These are phyloP conservation scores for Eretmocerus hayati DNA, from an alignment of 2,888 invertebrate species.

Conservation along the genomic window DNA sequence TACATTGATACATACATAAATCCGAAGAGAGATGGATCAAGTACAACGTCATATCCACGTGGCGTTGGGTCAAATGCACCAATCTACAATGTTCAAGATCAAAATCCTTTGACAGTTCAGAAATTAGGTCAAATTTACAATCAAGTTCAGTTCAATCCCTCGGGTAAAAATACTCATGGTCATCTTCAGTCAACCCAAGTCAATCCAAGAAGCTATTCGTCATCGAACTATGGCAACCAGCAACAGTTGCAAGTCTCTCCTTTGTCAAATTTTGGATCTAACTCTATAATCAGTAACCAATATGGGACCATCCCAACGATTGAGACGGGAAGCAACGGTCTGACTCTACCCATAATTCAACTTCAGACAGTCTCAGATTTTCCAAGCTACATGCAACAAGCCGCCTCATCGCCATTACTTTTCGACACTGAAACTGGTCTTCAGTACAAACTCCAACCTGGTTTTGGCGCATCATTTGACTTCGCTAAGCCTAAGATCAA, in stretches of 20 bases:
- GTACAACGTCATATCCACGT: too few species aligned
- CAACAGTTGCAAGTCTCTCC: constrained; percentile 5
- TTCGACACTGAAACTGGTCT: constrained; percentile 22
- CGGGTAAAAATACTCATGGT: too few species aligned
- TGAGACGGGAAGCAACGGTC: constrained; percentile 23
- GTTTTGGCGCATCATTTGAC: constrained; percentile 23
- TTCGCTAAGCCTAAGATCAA: constrained; percentile 13
- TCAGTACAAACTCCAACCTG: constrained; percentile 26
- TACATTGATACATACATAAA: too few species aligned
- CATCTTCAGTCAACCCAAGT: too few species aligned
- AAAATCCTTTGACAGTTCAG: too few species aligned
- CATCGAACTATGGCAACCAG: background rate
- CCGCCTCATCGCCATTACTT: constrained; percentile 30
- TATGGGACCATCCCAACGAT: constrained; percentile 10
- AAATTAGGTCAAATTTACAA: too few species aligned
- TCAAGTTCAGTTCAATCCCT: too few species aligned
- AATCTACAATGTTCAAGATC: too few species aligned
- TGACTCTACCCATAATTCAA: constrained; percentile 27
- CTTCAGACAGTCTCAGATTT: constrained; percentile 24
- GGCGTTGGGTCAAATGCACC: too few species aligned
- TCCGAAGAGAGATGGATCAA: too few species aligned
- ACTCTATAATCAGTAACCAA: too few species aligned
- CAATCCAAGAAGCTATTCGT: too few species aligned
- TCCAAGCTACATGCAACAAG: constrained; percentile 23
- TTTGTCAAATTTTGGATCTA: constrained; percentile 12